These are phyloP conservation scores for Phyllotreta cruciferae DNA, from an alignment of 2,888 invertebrate species.

Conservation along the genomic window DNA sequence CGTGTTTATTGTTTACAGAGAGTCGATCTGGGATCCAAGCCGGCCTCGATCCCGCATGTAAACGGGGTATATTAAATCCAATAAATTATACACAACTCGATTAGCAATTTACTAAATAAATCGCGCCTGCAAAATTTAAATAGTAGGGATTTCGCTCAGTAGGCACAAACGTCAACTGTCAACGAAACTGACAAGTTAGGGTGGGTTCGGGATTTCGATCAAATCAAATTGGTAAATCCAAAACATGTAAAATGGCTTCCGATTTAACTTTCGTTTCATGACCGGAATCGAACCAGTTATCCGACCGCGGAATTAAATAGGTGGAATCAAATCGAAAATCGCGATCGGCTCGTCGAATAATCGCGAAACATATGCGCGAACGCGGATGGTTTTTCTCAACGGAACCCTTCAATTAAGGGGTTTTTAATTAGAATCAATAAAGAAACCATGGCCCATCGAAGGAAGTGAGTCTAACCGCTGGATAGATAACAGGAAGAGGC, in stretches of 20 bases:
- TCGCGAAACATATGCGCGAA: no score
- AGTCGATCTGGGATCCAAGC: no score
- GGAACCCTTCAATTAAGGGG: slow-evolving; percentile 21
- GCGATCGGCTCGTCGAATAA: no score
- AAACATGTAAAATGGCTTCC: slow-evolving; percentile 34
- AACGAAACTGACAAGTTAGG: slow-evolving; percentile 13
- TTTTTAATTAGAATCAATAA: slow-evolving; percentile 31
- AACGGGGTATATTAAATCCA: no score
- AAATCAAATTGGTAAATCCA: slow-evolving; percentile 30
- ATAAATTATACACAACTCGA: neutral
- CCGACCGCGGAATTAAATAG: neutral
- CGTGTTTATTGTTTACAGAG: no score
- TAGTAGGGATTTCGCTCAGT: slow-evolving; percentile 8
- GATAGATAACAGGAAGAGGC: no score
- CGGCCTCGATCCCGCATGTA: no score
- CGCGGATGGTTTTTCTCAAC: slow-evolving; percentile 7
- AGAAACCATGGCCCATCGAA: slow-evolving; percentile 13
- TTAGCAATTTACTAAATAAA: neutral
- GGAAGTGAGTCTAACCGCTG: neutral
- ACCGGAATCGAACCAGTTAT: neutral
- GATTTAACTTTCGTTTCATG: slow-evolving; percentile 14
- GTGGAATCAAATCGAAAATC: no score
- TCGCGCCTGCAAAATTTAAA: neutral
- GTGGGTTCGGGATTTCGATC: slow-evolving; percentile 23
- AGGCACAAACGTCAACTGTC: neutral